Conservation (phyloP, 2,113 vertebrate species). For the Genyomyrus donnyi region DNA sequence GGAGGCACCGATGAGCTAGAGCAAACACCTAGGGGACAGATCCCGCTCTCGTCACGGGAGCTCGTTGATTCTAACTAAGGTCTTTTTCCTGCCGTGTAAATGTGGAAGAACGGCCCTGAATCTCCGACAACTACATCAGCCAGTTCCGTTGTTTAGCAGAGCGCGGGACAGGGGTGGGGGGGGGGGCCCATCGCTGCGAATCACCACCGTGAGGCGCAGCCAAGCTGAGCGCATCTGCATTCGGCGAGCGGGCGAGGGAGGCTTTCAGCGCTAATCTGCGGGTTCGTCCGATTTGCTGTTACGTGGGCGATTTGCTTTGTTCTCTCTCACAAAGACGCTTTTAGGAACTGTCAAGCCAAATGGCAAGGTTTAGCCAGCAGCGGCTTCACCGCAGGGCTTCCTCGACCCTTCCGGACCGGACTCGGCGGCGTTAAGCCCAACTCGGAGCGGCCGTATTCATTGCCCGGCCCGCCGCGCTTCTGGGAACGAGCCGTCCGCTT, state of each 20-base stretch:
- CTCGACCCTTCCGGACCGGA: constrained; percentile 39
- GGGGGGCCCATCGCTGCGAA: constrained; percentile 70
- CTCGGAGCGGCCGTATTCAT: constrained; percentile 69
- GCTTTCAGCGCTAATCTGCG: constrained; percentile 57
- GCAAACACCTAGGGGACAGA: constrained; percentile 41
- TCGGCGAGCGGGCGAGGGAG: constrained; percentile 60
- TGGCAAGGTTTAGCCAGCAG: constrained; percentile 50
- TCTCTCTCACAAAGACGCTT: constrained; percentile 70
- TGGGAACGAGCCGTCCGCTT: constrained; percentile 82
- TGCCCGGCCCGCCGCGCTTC: constrained; percentile 68
- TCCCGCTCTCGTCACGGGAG: constrained; percentile 52
- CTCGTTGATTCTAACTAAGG: constrained; percentile 65
- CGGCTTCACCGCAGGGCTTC: constrained; percentile 30
- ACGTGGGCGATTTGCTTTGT: constrained; percentile 50
- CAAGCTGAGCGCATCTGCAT: constrained; percentile 65
- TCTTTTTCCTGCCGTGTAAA: constrained; percentile 63
- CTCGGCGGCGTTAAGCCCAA: constrained; percentile 53
- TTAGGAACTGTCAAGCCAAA: constrained; percentile 66
- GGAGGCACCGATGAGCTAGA: neutral
- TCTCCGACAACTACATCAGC: constrained; percentile 66
- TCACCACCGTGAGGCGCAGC: constrained; percentile 58
- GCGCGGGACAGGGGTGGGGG: constrained; percentile 55
- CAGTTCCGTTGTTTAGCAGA: constrained; percentile 54
- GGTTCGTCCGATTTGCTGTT: constrained; percentile 53
- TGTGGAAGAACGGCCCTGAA: constrained; percentile 52